Percentiles rank a stretch among this genome's conserved stretches.
phyloP scores from a whole-genome alignment of 1,140 invertebrate species.

The Cataglyphis hispanica region DNA sequence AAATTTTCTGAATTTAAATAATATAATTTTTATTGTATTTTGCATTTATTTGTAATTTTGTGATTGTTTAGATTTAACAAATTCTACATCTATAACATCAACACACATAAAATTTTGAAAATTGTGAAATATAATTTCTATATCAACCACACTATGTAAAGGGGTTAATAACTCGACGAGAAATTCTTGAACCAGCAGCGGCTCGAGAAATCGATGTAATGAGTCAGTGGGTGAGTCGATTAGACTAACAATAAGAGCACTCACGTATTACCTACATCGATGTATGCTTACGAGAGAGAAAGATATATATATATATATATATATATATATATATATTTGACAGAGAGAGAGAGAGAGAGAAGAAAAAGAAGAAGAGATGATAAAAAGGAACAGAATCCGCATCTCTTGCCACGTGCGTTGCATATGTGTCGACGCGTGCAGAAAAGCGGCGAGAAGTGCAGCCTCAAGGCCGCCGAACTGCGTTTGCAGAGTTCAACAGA shows the following conservation, averaged over 20 bases:
- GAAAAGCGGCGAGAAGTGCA: slow-evolving; percentile 34
- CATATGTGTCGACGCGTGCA: slow-evolving; percentile 67
- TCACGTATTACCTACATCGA: slow-evolving; percentile 65
- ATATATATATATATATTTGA: no score
- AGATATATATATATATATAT: no score
- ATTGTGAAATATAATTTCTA: not conserved
- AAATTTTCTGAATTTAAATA: not conserved
- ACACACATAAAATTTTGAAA: not conserved
- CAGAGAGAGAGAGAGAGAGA: not conserved
- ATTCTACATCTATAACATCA: not conserved
- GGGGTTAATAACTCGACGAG: slow-evolving; percentile 27
- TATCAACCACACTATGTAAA: not conserved
- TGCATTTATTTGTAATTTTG: not conserved
- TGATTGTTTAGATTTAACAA: not conserved
- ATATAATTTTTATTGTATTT: not conserved
- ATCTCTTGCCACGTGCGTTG: slow-evolving; percentile 39
- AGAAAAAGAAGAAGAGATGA: slow-evolving; percentile 31
- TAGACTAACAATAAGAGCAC: slow-evolving; percentile 59
- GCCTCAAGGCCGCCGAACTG: slow-evolving; percentile 66
- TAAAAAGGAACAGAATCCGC: not conserved
- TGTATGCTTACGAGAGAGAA: not conserved
- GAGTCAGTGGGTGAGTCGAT: slow-evolving; percentile 54
- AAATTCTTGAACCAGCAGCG: slow-evolving; percentile 10
- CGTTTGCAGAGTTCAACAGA: slow-evolving; percentile 63
- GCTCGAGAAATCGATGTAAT: slow-evolving; percentile 14